These are phyloP conservation scores for Ptilodon capucinus DNA, from an alignment of 2,888 invertebrate species.

Conservation along the genomic window DNA sequence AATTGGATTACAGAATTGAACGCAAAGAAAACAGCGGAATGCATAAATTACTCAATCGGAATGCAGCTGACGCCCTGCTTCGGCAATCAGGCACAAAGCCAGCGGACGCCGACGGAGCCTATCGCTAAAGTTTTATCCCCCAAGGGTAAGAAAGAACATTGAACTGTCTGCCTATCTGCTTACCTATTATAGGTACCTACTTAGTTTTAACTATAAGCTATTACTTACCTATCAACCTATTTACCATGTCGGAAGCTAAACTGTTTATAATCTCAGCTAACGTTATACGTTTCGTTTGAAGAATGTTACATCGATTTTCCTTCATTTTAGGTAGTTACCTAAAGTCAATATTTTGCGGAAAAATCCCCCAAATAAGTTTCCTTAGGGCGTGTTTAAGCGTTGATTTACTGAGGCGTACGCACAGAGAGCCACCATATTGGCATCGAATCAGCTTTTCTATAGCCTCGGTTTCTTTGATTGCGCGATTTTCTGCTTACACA, in stretches of 20 bases:
- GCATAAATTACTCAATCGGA: slow-evolving; percentile 20
- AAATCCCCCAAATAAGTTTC: slow-evolving; percentile 14
- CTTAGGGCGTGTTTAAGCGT: slow-evolving; percentile 10
- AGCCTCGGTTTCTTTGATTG: neutral
- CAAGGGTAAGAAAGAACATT: slow-evolving; percentile 29
- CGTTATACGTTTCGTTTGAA: neutral
- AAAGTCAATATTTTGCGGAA: neutral
- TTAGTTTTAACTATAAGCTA: too few species aligned
- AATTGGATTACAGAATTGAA: slow-evolving; percentile 19
- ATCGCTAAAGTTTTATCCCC: slow-evolving; percentile 31
- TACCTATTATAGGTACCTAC: too few species aligned
- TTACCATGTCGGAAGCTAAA: neutral
- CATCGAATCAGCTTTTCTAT: slow-evolving; percentile 10
- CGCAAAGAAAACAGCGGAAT: slow-evolving; percentile 1
- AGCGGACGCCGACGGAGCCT: neutral
- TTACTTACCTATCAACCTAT: too few species aligned
- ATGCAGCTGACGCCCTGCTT: slow-evolving; percentile 14
- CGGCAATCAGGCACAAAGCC: neutral
- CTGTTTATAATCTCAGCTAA: neutral
- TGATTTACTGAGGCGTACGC: slow-evolving; percentile 25
- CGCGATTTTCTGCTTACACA: neutral
- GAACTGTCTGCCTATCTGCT: neutral
- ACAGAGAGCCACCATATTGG: slow-evolving; percentile 13
- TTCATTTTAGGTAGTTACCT: too few species aligned
- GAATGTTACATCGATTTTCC: neutral